These are phyloP conservation scores for Calyptomena viridis DNA, from an alignment of 2,113 vertebrate species.

Conservation along the genomic window DNA sequence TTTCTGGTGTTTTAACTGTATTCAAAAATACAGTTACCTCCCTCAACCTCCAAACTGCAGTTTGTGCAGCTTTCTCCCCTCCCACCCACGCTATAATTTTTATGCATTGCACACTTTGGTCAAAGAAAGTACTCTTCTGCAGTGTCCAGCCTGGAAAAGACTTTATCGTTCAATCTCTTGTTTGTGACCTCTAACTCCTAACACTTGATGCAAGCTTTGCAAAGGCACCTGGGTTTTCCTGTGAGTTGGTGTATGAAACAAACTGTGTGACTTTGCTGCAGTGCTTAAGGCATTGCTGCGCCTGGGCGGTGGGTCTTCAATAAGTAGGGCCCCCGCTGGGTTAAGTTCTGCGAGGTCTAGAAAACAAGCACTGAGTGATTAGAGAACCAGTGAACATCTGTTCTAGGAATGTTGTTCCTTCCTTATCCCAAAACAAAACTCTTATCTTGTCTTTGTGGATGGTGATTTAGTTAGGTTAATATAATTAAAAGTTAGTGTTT, in stretches of 20 bases:
- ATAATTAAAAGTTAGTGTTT: constrained; percentile 32
- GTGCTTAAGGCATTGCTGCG: background rate
- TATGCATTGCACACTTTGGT: background rate
- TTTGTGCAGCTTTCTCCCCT: background rate
- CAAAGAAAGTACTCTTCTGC: background rate
- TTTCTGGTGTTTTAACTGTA: background rate
- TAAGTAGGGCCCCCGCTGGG: background rate
- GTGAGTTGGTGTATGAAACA: background rate
- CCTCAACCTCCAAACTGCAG: background rate
- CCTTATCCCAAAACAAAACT: background rate
- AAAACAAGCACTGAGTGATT: background rate
- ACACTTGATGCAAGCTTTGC: background rate
- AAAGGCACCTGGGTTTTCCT: background rate
- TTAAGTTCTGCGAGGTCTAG: background rate
- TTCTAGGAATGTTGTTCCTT: background rate
- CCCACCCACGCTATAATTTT: rapidly evolving
- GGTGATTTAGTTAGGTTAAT: constrained; percentile 9
- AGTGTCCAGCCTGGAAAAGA: background rate
- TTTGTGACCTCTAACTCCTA: background rate
- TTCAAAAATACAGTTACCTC: background rate
- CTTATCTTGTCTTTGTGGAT: background rate
- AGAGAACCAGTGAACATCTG: background rate
- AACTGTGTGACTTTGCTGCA: rapidly evolving
- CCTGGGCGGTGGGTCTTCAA: background rate
- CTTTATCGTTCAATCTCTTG: rapidly evolving